Evolutionary conservation across 2,797 vertebrate genomes (phyloP), one percentile per base, ranked within the genome.

Genomic region (Macrochelys suwanniensis): DNA sequence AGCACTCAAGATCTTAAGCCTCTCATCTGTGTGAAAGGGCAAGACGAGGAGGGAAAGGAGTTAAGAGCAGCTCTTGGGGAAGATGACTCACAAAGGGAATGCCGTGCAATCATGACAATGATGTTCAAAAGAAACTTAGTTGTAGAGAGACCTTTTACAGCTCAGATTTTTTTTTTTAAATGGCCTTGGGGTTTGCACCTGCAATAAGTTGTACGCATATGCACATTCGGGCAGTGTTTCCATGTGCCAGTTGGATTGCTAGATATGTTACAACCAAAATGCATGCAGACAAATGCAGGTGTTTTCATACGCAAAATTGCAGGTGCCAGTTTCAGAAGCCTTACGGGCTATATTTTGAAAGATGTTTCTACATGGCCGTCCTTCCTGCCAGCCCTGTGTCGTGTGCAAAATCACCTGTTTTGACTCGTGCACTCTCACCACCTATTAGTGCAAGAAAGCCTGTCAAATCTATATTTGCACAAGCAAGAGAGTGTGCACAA

Each of bases 161-260:
- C 1, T 3, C 50, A 82, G 5, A n/a, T 3, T 45, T 28, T 74
- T 74, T 82, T 84, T 76, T 82, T 82, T 76, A 74, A n/a, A 81
- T 57, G n/a, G 76, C 79, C 50, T 89, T 53, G 57, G 86, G 56
- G 61, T 91, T 79, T 95, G 53, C 88, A 96, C 53, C 91, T 96
- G 92, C 45, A 42, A 10, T 84, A 86, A 88, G 37, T 56, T 19
- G 12, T 61, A 71, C 2, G 88, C 90, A 89, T 78, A 12, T 65
- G 51, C 4, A 89, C 93, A 82, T 92, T 87, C 84, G 80, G 88
- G 85, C 25, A 80, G 28, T 65, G 68, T 92, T 90, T 91, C 37
- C 4, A 31, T 89, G 59, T 84, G 65, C 49, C 87, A 47, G 7
- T 95, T 88, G 17, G 33, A 53, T 54, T 11, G 10, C 71, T 91